Percentiles rank a stretch among this genome's conserved stretches.
Conservation (phyloP, 2,797 vertebrate genomes). For the Fistularia tabacaria region DNA sequence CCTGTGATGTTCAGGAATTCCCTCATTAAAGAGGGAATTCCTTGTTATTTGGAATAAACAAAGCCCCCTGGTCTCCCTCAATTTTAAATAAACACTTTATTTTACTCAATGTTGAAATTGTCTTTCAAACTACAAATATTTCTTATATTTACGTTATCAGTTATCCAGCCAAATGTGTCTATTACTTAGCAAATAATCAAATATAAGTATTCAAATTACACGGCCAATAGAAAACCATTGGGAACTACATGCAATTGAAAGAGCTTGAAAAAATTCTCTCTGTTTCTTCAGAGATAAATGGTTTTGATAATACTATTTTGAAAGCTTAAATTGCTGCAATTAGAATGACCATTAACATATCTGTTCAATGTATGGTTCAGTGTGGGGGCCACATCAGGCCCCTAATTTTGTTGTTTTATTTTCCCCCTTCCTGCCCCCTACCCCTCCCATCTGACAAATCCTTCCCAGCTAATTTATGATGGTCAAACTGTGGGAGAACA, state of each 20-base stretch:
- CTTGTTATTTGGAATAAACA: slow-evolving; percentile 67
- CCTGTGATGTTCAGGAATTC: slow-evolving; percentile 74
- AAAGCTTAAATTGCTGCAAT: slow-evolving; percentile 52
- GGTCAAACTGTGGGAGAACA: slow-evolving; percentile 67
- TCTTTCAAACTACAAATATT: slow-evolving; percentile 27
- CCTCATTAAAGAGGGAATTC: slow-evolving; percentile 67
- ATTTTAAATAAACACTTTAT: slow-evolving; percentile 26
- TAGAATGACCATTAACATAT: slow-evolving; percentile 53
- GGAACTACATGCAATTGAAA: slow-evolving; percentile 12
- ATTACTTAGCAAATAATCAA: too few relatives aligned
- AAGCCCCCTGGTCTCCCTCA: not conserved
- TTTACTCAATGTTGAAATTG: slow-evolving; percentile 50
- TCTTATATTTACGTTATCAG: not conserved
- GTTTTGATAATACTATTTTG: slow-evolving; percentile 50
- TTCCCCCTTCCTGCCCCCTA: slow-evolving; percentile 23
- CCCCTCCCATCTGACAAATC: slow-evolving; percentile 66
- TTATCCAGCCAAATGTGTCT: not conserved
- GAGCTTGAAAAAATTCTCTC: not conserved
- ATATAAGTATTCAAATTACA: not conserved
- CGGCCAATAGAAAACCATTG: not conserved
- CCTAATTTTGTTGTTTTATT: slow-evolving; percentile 58
- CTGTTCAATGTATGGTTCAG: slow-evolving; percentile 50
- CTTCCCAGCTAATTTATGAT: slow-evolving; percentile 74
- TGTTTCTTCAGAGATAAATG: not conserved
- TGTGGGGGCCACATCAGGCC: slow-evolving; percentile 47